These are phyloP conservation scores for Teleopsis dalmanni DNA, from an alignment of 1,140 invertebrate genomes.

Conservation along the genomic window DNA sequence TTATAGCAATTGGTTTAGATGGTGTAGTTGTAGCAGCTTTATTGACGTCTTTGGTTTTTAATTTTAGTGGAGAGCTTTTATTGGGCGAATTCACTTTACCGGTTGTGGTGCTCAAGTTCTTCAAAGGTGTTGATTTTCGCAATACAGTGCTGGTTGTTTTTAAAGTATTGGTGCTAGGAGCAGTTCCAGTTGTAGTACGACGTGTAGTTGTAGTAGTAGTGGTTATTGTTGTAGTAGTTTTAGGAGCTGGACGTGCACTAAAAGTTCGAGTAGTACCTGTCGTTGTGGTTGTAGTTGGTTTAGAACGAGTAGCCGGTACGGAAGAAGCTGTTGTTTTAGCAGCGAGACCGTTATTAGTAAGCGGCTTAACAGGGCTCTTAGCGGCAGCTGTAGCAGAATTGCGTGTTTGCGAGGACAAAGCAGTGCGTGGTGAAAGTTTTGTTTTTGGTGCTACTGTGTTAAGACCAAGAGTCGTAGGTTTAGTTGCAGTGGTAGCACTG, in stretches of 20 bases:
- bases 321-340: conserved; percentile 14
- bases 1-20: not conserved
- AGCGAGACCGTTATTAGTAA: conserved; percentile 21
- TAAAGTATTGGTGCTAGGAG: conserved; percentile 6
- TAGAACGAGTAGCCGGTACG: conserved; percentile 18
- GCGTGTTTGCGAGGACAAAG: conserved; percentile 21
- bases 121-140: conserved; percentile 17
- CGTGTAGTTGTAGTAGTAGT: conserved; percentile 14
- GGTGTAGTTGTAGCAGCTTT: conserved; percentile 3
- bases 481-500: conserved; percentile 14
- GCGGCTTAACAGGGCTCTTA: conserved; percentile 29
- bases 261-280: conserved; percentile 37
- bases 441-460: conserved; percentile 21
- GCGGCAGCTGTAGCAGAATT: conserved; percentile 17
- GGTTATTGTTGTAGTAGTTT: conserved; percentile 21
- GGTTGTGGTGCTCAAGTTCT: conserved; percentile 4
- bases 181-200: conserved; percentile 4
- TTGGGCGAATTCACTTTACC: not conserved
- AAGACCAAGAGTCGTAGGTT: conserved; percentile 19
- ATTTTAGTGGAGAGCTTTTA: not conserved
- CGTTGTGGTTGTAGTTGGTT: conserved; percentile 20
- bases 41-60: conserved; percentile 7
- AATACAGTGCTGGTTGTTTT: conserved; percentile 20
- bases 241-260: conserved; percentile 35
- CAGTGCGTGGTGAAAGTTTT: conserved; percentile 23